Evolutionary conservation across 2,888 invertebrate species (phyloP), one percentile per base, ranked within the genome.

Genomic region (Agonopterix alstromeriana): DNA sequence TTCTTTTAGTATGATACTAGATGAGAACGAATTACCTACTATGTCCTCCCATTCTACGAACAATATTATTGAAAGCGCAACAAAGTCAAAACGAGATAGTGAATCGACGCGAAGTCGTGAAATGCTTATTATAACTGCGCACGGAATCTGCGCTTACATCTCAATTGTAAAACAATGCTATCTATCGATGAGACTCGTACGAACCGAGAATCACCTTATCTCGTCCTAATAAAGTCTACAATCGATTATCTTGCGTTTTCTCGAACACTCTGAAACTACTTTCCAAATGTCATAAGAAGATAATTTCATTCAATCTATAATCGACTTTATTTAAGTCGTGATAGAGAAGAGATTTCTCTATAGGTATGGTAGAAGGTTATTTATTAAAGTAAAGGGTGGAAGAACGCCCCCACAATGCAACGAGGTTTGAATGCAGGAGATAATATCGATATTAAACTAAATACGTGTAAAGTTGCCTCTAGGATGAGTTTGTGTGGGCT

Each of bases 161-260:
- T 83, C 77, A 80, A 84, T 83, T 75, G 69, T 63, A 65, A 77
- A 70, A 82, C 83, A 84, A 80, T 82, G 70, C 70, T 75, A 81
- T 81, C 80, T 62, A 36, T n/a, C 38, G 10, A 9, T 9, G 10
- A 38, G 38, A n/a, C 9, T n/a, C 3, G 38, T n/a, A n/a, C 38
- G n/a, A 38, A 38, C 38, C 10, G n/a, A 38, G n/a, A 38, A 9
- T n/a, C 10, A 38, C 38, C n/a, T 38, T 38, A 38, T n/a, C 27
- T 27, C 27, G 27, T 27, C 27, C 3, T 27, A 42, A 42, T n/a
- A 11, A 42, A 42, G 38, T 38, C 11, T 35, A 42, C 27, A 47
- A 42, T 47, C 47, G 42, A 47, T 47, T 47, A 47, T n/a, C 41
- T 10, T n/a, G n/a, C 9, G n/a, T n/a, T 38, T 38, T 8, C 38